Conservation (phyloP, 2,888 invertebrate species). For the Loripinus fragilis region DNA sequence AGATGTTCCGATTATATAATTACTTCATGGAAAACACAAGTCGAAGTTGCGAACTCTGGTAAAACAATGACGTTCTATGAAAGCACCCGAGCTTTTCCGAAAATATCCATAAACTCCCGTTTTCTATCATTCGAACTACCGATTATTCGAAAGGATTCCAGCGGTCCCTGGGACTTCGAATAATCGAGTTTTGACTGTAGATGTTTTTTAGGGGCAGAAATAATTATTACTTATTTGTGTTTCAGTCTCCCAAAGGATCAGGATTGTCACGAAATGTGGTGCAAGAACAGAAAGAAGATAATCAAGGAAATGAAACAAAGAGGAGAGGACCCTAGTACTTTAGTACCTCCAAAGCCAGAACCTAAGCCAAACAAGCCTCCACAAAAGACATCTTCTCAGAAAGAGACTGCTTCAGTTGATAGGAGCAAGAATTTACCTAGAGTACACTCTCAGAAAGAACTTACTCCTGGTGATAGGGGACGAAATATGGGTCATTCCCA, state of each 20-base stretch:
- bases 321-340: conserved; percentile 46
- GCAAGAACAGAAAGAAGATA: conserved; percentile 92
- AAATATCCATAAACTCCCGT: too few relatives aligned
- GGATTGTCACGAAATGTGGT: conserved; percentile 99
- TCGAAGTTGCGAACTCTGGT: too few relatives aligned
- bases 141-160: too few relatives aligned
- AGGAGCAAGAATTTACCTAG: conserved; percentile 13
- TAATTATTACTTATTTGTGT: background rate
- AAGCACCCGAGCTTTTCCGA: too few relatives aligned
- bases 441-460: background rate
- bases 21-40: too few relatives aligned
- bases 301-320: conserved; percentile 66
- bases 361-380: background rate
- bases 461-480: background rate
- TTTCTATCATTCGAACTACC: too few relatives aligned
- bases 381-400: background rate
- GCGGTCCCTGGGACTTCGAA: too few relatives aligned
- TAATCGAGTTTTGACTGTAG: too few relatives aligned
- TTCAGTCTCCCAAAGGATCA: conserved; percentile 94
- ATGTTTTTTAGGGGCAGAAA: background rate
- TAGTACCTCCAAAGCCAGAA: background rate
- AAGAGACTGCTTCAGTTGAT: conserved; percentile 7
- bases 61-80: too few relatives aligned
- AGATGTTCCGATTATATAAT: too few relatives aligned
- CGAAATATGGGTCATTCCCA: conserved; percentile 6